phyloP scores from a whole-genome alignment of 1,140 invertebrate genomes.

The Drosophila lowei region DNA sequence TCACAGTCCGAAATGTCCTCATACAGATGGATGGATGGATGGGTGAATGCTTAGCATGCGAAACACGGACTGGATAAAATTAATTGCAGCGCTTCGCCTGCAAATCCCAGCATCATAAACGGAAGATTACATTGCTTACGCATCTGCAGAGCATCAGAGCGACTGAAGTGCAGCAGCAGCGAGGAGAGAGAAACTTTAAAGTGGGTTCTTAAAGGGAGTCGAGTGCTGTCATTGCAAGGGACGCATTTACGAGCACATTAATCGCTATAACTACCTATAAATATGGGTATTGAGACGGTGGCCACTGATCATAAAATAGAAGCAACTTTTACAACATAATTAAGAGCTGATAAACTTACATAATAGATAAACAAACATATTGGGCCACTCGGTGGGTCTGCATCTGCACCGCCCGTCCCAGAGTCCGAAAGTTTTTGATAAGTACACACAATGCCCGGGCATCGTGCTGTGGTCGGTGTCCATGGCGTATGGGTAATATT shows the following conservation, averaged over 20 bases:
- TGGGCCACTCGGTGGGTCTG: constrained; percentile 23
- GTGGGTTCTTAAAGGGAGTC: constrained; percentile 36
- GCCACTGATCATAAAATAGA: constrained; percentile 61
- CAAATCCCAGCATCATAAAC: constrained; percentile 75
- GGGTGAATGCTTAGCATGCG: constrained; percentile 52
- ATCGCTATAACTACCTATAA: constrained; percentile 66
- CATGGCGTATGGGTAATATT: constrained; percentile 73
- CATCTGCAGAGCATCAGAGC: constrained; percentile 5
- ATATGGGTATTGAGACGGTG: constrained; percentile 18
- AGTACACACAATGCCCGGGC: constrained; percentile 35
- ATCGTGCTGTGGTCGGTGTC: constrained; percentile 48
- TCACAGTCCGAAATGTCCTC: constrained; percentile 32
- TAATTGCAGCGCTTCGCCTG: constrained; percentile 70
- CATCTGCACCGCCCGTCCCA: constrained; percentile 1
- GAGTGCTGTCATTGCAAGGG: constrained; percentile 12
- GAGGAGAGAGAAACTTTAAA: constrained; percentile 37
- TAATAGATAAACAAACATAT: constrained; percentile 74
- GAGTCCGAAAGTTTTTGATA: constrained; percentile 46
- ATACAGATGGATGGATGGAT: not conserved
- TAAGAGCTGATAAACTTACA: constrained; percentile 76
- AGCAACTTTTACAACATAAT: constrained; percentile 74
- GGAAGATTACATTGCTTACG: constrained; percentile 62
- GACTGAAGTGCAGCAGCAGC: constrained; percentile 35
- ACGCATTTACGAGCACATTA: constrained; percentile 33
- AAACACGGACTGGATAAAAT: constrained; percentile 66